These are phyloP conservation scores for Cantharis rufa DNA, from an alignment of 2,888 invertebrate species.

Conservation along the genomic window DNA sequence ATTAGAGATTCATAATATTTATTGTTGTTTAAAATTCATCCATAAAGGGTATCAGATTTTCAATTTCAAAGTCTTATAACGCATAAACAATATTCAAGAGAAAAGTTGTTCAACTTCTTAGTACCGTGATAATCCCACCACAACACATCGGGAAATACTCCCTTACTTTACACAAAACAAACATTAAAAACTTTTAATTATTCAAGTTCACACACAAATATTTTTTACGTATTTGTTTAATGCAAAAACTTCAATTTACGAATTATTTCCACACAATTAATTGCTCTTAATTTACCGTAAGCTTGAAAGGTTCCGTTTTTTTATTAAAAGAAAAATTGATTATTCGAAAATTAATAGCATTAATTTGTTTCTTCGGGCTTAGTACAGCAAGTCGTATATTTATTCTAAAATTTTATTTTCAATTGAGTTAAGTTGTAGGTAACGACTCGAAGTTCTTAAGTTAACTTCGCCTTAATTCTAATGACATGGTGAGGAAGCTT, in stretches of 20 bases:
- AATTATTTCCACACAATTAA: background rate
- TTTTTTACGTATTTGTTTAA: background rate
- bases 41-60: background rate
- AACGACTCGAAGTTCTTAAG: background rate
- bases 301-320: background rate
- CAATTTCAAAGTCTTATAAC: background rate
- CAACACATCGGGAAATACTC: background rate
- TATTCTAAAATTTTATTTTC: too few relatives aligned
- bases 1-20: background rate
- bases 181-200: background rate
- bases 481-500: background rate
- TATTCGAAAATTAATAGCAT: background rate
- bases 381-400: background rate
- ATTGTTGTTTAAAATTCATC: background rate
- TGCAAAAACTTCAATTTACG: background rate
- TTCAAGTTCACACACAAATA: background rate
- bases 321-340: background rate
- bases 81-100: background rate
- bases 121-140: background rate
- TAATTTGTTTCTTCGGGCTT: background rate
- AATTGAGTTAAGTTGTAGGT: too few relatives aligned
- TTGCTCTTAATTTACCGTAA: background rate
- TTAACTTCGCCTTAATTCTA: background rate
- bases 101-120: background rate
- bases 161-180: background rate